Evolutionary conservation across 2,888 invertebrate genomes (phyloP), one percentile per base, ranked within the genome.

Genomic region (Allygus modestus): DNA sequence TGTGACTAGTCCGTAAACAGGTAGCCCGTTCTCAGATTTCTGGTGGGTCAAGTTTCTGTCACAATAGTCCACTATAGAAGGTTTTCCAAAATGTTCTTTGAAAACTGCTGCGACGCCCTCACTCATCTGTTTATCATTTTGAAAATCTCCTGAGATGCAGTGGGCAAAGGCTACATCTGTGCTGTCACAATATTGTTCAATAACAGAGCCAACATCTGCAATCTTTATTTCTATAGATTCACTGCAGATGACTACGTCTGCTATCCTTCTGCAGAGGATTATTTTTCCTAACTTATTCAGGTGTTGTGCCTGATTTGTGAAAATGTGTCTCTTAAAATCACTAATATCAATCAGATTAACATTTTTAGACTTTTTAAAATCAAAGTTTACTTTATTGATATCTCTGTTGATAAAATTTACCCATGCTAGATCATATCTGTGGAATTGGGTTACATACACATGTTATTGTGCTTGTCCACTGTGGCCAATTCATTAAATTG

Each of bases 81-180:
- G 73, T 73, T 73, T 73, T n/a, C 73, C 73, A 17, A 73, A 41
- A 41, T 73, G 37, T 15, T 73, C 37, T 73, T 37, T 73, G 15
- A 41, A 73, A 41, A 41, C 37, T 7, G n/a, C 41, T 41, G 73
- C 73, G 4, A 73, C 41, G 5, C 73, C 73, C n/a, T 41, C 41
- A 23, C 73, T 73, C 73, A 73, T 73, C 17, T 41, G 73, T 23
- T 73, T 73, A n/a, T 9, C 4, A 23, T n/a, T 37, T n/a, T 73
- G 41, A 41, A 73, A 37, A 41, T 73, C 73, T 2, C 20, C 73
- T 12, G 73, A 73, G 33, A 73, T 37, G 31, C 73, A 73, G 31
- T 73, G 73, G 11, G 73, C 73, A 73, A 73, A 73, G 26, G 73
- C 73, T 41, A 73, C 69, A 1, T 15, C n/a, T 11, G 20, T 73